Evolutionary conservation across 2,113 vertebrate genomes (phyloP).

Genomic region (Coturnix japonica): DNA sequence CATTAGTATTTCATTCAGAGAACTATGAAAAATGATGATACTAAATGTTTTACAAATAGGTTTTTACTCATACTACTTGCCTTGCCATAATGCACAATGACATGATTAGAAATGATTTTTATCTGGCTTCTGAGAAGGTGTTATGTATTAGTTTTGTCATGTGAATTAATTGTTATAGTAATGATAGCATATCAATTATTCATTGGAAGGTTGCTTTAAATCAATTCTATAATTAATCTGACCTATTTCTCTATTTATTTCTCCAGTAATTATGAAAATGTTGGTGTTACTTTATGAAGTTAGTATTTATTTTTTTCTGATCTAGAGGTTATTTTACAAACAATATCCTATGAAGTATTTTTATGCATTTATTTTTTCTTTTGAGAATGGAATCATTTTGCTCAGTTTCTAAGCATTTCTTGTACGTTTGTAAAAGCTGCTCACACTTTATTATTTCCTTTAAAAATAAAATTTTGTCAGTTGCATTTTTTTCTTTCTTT

Average conservation of each 20-base stretch:
- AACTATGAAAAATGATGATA: constrained; percentile 33
- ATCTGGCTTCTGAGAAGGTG: constrained; percentile 41
- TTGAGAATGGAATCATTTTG: neutral
- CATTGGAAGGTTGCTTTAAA: constrained; percentile 9
- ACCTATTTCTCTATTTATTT: constrained; percentile 24
- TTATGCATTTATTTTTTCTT: neutral
- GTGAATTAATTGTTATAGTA: constrained; percentile 28
- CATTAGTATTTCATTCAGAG: constrained; percentile 14
- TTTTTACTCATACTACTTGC: constrained; percentile 44
- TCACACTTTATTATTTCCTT: neutral
- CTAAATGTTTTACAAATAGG: constrained; percentile 58
- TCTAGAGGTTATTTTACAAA: neutral
- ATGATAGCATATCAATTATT: constrained; percentile 35
- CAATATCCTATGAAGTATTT: neutral
- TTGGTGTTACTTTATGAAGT: neutral
- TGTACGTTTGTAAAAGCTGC: neutral
- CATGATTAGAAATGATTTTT: constrained; percentile 40
- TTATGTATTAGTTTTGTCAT: constrained; percentile 53
- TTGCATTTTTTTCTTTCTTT: neutral
- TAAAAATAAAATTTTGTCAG: neutral
- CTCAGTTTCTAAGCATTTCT: neutral
- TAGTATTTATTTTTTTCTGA: neutral
- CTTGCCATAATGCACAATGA: constrained; percentile 41
- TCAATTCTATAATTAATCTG: constrained; percentile 51
- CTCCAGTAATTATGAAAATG: neutral